Base-by-base conservation (phyloP, 2,797 vertebrate species). In the Oreonectes daqikongensis region DNA sequence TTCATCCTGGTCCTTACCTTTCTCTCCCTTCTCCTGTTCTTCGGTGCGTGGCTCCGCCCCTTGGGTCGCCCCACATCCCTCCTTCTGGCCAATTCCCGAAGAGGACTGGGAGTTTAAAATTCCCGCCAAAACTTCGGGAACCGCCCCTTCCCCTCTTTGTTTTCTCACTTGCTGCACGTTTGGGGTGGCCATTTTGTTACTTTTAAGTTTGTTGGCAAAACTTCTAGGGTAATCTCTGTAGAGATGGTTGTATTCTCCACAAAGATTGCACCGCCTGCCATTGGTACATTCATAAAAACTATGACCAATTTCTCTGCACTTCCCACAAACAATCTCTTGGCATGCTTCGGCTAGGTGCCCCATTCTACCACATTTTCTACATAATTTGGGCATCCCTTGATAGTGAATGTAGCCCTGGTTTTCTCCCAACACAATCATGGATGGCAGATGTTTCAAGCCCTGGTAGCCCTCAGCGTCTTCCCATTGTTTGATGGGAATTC, bases 271-370 rank as follows among this genome's bases (percentile, higher is more conserved):
- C 0, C 12, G 12, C 12, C 15, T 48, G 44, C 44, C 15, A 18
- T 48, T 18, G 17, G 72, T 30, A 26, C 68, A 68, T 17, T 76
- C 14, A 1, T 57, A 40, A 65, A 26, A 46, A 17, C 10, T 24
- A 4, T 72, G 78, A 1, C 65, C 71, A 57, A 70, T 76, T 53
- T 71, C 59, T 28, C 15, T 48, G 8, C 79, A 77, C n/a, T n/a
- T n/a, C n/a, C n/a, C 30, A 24, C 60, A 81, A 0, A 63, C 4
- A 0, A 52, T 22, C 4, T 53, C 20, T 5, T 60, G 17, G 14
- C 74, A 77, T 3, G 17, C 63, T 5, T 50, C 73, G 0, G 63
- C 75, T 1, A 77, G 6, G 1, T 81, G 69, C 2, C 68, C 52
- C 2, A 32, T 1, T 1, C 10, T 32, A 0, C 40, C 42, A 28